A percentile compares a stretch with the other conserved stretches of the same genome.
Evolutionary conservation across 2,797 vertebrate genomes (phyloP).

Genomic region (Crocidura indochinensis): DNA sequence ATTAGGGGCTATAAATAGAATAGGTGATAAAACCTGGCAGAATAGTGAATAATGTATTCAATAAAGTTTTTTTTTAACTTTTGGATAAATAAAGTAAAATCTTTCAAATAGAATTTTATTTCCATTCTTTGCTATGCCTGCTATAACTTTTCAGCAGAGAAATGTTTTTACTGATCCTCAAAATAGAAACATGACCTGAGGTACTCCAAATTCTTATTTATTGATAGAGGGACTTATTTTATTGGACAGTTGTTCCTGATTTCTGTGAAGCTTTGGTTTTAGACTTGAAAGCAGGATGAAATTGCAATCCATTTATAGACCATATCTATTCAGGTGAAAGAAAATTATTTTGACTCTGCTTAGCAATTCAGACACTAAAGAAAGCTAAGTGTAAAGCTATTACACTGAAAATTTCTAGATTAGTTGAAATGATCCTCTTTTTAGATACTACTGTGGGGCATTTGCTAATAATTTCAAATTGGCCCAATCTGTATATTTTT

Average conservation of each 20-base stretch:
- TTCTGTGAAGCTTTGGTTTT: not conserved
- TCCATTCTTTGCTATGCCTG: not conserved
- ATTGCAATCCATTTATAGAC: not conserved
- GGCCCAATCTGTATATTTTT: not conserved
- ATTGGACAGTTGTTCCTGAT: not conserved
- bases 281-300: not conserved
- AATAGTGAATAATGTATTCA: conserved; percentile 1
- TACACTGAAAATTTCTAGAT: not conserved
- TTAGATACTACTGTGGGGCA: not conserved
- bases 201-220: not conserved
- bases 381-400: not conserved
- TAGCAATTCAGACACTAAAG: not conserved
- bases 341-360: not conserved
- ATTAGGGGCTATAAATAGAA: not conserved
- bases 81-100: no score
- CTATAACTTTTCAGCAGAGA: not conserved
- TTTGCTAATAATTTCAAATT: conserved; percentile 3
- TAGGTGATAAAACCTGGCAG: not conserved
- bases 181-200: not conserved
- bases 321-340: not conserved
- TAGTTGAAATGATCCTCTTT: not conserved
- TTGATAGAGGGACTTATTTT: not conserved
- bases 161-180: not conserved
- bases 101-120: no score
- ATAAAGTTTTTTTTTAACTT: not conserved